These are phyloP conservation scores for Halocynthia aurantium DNA, from an alignment of 23 tunicate genomes.

Conservation along the genomic window DNA sequence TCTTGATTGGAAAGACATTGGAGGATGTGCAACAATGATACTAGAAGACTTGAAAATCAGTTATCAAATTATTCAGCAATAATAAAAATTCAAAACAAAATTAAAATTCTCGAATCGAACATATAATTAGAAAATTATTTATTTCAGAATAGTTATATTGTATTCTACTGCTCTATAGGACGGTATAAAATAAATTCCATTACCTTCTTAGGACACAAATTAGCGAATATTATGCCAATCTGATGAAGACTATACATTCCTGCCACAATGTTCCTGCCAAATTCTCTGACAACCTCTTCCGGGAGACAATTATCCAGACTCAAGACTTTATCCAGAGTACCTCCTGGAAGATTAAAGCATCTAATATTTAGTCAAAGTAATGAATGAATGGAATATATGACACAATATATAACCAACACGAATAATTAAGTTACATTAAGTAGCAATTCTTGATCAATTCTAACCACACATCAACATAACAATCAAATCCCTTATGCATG, in stretches of 20 bases:
- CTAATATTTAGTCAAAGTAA: not conserved
- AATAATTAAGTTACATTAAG: not conserved
- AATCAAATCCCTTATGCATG: not conserved
- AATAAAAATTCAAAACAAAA: too few relatives aligned
- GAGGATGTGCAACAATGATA: too few relatives aligned
- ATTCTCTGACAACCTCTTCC: slow-evolving; percentile 42
- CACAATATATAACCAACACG: not conserved
- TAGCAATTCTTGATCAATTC: not conserved
- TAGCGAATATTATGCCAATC: slow-evolving; percentile 76
- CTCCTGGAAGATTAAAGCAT: slow-evolving; percentile 33
- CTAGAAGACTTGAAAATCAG: too few relatives aligned
- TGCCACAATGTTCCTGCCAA: slow-evolving; percentile 66
- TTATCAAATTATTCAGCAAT: too few relatives aligned
- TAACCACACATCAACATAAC: not conserved
- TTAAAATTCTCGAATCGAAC: too few relatives aligned
- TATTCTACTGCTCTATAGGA: too few relatives aligned
- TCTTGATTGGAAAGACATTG: too few relatives aligned
- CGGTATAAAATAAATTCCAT: not conserved
- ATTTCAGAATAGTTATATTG: too few relatives aligned
- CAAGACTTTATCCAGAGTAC: slow-evolving; percentile 65
- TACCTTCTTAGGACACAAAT: slow-evolving; percentile 72
- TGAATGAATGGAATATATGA: not conserved
- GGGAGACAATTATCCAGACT: slow-evolving; percentile 70
- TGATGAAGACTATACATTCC: slow-evolving; percentile 72
- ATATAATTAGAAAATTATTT: too few relatives aligned